Evolutionary conservation across 2,888 invertebrate genomes (phyloP).

Genomic region (Orthosia gothica): DNA sequence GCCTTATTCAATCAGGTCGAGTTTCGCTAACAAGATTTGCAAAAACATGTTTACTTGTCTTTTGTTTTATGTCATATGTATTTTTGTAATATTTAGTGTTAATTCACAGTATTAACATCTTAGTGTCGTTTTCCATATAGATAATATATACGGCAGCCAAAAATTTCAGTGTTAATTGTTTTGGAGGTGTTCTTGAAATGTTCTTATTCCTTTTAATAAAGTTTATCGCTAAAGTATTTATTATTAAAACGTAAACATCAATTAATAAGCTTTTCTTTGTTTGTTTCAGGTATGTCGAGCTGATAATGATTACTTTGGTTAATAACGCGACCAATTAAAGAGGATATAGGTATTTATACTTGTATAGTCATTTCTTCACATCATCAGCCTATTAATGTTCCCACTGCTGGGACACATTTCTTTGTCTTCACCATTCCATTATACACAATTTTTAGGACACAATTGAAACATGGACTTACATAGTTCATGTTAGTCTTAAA

Average conservation of each 20-base stretch:
- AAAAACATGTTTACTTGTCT: slow-evolving; percentile 29
- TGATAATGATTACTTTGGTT: background rate
- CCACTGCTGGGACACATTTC: no score
- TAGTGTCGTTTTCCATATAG: slow-evolving; percentile 1
- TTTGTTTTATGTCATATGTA: slow-evolving; percentile 25
- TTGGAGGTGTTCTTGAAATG: background rate
- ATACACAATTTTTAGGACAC: no score
- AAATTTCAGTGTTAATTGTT: background rate
- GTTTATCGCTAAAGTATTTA: background rate
- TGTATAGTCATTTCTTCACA: background rate
- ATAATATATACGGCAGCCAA: background rate
- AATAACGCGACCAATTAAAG: no score
- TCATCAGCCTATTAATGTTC: no score
- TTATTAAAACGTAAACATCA: background rate
- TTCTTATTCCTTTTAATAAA: no score
- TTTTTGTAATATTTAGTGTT: slow-evolving; percentile 33
- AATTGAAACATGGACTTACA: no score
- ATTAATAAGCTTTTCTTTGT: slow-evolving; percentile 5
- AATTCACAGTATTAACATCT: slow-evolving; percentile 10
- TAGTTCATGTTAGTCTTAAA: no score
- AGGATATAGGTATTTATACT: background rate
- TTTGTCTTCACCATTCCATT: background rate
- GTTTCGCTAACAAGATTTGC: slow-evolving; percentile 14
- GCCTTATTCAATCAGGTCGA: slow-evolving; percentile 29
- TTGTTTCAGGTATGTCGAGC: slow-evolving; percentile 54